Percentiles rank a stretch among this genome's conserved stretches.
Conservation (phyloP, 2,797 vertebrate species). For the Urophycis tenuis region DNA sequence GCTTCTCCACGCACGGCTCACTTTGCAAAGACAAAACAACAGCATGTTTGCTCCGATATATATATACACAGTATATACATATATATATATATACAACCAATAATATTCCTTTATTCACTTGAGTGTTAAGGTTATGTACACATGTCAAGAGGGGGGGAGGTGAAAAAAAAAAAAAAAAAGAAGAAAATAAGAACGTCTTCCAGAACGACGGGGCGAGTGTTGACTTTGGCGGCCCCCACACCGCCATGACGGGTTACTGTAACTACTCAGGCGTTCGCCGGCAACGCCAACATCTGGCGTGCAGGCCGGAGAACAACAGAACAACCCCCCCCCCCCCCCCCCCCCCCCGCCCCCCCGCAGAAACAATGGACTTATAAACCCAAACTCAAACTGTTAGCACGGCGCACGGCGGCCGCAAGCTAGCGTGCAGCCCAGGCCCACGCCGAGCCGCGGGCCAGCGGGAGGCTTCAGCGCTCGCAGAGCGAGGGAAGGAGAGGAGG, state of each 20-base stretch:
- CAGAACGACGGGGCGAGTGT: background rate
- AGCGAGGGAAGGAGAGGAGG: background rate
- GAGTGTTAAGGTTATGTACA: conserved; percentile 48
- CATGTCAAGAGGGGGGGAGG: conserved; percentile 32
- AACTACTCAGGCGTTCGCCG: conserved; percentile 36
- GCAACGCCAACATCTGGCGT: conserved; percentile 59
- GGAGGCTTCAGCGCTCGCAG: background rate
- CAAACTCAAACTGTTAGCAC: conserved; percentile 37
- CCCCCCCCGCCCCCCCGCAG: too few relatives aligned
- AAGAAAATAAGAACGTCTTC: conserved; percentile 18
- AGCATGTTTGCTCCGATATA: background rate
- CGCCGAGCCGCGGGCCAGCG: background rate
- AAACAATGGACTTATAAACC: conserved; percentile 47
- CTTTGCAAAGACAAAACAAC: conserved; percentile 14
- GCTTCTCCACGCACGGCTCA: background rate
- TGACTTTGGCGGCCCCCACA: conserved; percentile 32
- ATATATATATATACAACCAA: background rate
- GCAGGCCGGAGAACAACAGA: conserved; percentile 46
- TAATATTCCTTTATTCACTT: conserved; percentile 44
- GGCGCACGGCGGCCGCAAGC: conserved; percentile 37
- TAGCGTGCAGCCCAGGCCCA: conserved; percentile 36
- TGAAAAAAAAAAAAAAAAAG: conserved; percentile 27
- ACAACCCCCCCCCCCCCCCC: too few relatives aligned
- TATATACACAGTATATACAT: background rate
- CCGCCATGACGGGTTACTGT: conserved; percentile 46